Evolutionary conservation across 2,888 invertebrate genomes (phyloP).

Genomic region (Dicycla oo): DNA sequence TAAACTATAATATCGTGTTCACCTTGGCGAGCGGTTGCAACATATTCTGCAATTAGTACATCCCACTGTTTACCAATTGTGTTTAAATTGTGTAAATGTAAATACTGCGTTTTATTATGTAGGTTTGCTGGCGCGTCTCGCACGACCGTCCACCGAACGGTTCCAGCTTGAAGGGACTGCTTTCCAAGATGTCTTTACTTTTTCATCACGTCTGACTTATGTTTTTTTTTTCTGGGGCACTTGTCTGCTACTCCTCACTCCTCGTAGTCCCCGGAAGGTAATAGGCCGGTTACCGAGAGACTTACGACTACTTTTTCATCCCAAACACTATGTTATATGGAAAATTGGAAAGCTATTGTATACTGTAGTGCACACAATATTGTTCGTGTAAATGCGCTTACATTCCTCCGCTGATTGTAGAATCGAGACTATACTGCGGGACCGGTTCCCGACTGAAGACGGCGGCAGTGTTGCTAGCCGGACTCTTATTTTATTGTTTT

Average conservation of each 20-base stretch:
- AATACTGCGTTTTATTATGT: slow-evolving; percentile 38
- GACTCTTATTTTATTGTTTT: slow-evolving; percentile 5
- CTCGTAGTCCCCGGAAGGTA: background rate
- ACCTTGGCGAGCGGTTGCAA: slow-evolving; percentile 46
- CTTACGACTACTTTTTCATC: background rate
- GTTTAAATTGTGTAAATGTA: slow-evolving; percentile 46
- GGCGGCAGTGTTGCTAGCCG: slow-evolving; percentile 12
- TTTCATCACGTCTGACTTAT: background rate
- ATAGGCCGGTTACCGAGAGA: background rate
- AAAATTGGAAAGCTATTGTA: background rate
- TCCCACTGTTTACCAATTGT: slow-evolving; percentile 54
- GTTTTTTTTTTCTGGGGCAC: background rate
- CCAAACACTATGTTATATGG: background rate
- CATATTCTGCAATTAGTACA: slow-evolving; percentile 56
- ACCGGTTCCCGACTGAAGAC: slow-evolving; percentile 9
- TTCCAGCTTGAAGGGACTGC: background rate
- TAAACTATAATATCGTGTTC: slow-evolving; percentile 44
- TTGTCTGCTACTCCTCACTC: background rate
- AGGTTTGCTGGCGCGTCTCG: background rate
- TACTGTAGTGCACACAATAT: background rate
- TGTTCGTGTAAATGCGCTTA: slow-evolving; percentile 9
- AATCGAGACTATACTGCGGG: background rate
- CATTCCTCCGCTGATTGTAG: background rate
- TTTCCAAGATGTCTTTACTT: background rate
- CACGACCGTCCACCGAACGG: background rate